A percentile compares a stretch with the other conserved stretches of the same genome.
Conservation (phyloP, 1,140 invertebrate species). For the Papilio dardanus region DNA sequence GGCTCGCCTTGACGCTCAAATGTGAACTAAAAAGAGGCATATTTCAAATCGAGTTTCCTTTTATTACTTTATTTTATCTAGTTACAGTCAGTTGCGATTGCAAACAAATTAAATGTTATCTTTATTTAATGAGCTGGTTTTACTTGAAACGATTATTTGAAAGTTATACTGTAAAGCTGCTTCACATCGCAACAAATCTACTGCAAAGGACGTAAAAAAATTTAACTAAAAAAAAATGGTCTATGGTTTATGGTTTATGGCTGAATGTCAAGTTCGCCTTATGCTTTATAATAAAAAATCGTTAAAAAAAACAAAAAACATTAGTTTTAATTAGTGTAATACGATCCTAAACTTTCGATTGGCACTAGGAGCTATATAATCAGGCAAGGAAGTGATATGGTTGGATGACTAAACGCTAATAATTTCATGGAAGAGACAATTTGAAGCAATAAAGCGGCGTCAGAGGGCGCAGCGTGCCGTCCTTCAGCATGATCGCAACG, state of each 20-base stretch:
- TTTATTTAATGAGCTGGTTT: neutral
- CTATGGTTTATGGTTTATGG: neutral
- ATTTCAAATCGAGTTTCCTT: conserved; percentile 21
- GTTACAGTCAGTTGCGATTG: conserved; percentile 1
- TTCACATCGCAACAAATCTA: neutral
- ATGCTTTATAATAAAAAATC: too few species aligned
- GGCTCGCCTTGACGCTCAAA: conserved; percentile 15
- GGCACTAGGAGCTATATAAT: too few species aligned
- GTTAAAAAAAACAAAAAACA: too few species aligned
- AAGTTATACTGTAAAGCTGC: neutral
- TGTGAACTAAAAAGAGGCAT: conserved; percentile 21
- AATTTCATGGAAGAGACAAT: conserved; percentile 20
- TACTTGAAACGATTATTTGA: neutral
- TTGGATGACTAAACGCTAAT: neutral
- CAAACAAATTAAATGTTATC: conserved; percentile 8
- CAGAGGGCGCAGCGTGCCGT: neutral
- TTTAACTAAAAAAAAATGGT: neutral
- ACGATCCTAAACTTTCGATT: too few species aligned
- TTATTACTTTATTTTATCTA: conserved; percentile 27
- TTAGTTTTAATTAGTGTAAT: too few species aligned
- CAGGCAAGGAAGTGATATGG: neutral
- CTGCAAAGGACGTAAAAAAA: too few species aligned
- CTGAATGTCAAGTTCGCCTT: too few species aligned
- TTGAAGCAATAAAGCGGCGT: conserved; percentile 12
- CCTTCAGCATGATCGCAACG: neutral